Conservation (phyloP, 2,888 invertebrate genomes). For the Salticus scenicus region DNA sequence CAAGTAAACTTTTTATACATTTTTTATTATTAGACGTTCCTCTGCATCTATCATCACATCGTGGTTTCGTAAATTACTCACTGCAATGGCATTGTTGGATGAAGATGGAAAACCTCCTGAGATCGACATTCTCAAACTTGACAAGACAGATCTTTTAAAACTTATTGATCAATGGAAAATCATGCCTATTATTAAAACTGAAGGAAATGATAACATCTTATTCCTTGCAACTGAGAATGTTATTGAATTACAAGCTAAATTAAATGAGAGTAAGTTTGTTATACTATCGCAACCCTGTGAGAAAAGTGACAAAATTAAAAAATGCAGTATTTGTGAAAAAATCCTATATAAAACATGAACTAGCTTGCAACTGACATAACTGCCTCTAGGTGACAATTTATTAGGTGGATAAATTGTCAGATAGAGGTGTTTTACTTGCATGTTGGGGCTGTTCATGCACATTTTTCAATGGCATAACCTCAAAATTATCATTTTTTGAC, state of each 20-base stretch:
- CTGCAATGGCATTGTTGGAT: not conserved
- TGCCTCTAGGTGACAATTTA: too few species aligned
- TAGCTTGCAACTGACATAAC: too few species aligned
- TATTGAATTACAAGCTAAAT: not conserved
- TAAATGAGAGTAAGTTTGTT: constrained; percentile 4
- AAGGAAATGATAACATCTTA: constrained; percentile 5
- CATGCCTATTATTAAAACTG: not conserved
- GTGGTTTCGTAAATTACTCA: constrained; percentile 24
- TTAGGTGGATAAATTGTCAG: too few species aligned
- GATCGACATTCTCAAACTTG: not conserved
- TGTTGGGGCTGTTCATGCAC: too few species aligned
- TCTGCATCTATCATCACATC: constrained; percentile 6
- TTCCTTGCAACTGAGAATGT: constrained; percentile 10
- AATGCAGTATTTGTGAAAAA: too few species aligned
- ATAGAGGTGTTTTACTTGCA: too few species aligned
- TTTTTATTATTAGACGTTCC: not conserved
- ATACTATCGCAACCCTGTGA: too few species aligned
- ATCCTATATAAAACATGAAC: too few species aligned
- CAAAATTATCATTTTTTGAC: too few species aligned
- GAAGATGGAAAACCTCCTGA: not conserved
- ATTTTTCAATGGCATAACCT: too few species aligned
- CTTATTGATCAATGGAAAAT: not conserved
- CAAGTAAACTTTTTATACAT: not conserved
- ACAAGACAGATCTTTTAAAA: not conserved
- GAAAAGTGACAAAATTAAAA: too few species aligned